A percentile compares a stretch with the other conserved stretches of the same genome.
These are phyloP conservation scores for Zoanthus solanderi DNA, from an alignment of 92 coral and sea anemone species.

Conservation along the genomic window DNA sequence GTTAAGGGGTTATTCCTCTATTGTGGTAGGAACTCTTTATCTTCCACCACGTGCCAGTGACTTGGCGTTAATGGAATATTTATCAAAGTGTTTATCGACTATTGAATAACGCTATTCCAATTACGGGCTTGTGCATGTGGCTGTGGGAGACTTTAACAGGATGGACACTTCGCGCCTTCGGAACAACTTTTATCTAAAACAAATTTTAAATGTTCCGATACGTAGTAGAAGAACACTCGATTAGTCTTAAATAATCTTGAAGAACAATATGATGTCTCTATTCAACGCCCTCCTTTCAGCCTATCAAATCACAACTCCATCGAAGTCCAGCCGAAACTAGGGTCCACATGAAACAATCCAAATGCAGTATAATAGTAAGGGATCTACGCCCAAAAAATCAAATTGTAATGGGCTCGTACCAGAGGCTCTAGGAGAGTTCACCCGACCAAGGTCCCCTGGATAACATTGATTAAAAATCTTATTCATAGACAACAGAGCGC, in stretches of 20 bases:
- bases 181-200: neutral
- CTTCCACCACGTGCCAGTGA: conserved; percentile 59
- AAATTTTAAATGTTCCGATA: neutral
- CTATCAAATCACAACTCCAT: neutral
- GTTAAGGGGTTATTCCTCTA: conserved; percentile 53
- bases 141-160: neutral
- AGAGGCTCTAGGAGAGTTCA: too few relatives aligned
- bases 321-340: too few relatives aligned
- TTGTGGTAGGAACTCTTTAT: conserved; percentile 48
- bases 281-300: neutral
- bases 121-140: neutral
- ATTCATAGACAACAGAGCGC: too few relatives aligned
- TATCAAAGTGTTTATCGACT: neutral
- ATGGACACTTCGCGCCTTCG: neutral
- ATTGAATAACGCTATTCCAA: neutral
- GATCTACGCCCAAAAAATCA: too few relatives aligned
- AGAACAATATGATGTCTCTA: neutral
- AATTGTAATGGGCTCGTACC: too few relatives aligned
- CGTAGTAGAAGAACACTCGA: neutral
- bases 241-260: neutral
- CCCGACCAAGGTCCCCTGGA: too few relatives aligned
- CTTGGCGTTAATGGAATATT: neutral
- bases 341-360: too few relatives aligned
- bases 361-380: too few relatives aligned
- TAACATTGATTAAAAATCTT: too few relatives aligned